Evolutionary conservation across 2,888 invertebrate genomes (phyloP), one percentile per base, ranked within the genome.

Genomic region (Apodemia mormo): DNA sequence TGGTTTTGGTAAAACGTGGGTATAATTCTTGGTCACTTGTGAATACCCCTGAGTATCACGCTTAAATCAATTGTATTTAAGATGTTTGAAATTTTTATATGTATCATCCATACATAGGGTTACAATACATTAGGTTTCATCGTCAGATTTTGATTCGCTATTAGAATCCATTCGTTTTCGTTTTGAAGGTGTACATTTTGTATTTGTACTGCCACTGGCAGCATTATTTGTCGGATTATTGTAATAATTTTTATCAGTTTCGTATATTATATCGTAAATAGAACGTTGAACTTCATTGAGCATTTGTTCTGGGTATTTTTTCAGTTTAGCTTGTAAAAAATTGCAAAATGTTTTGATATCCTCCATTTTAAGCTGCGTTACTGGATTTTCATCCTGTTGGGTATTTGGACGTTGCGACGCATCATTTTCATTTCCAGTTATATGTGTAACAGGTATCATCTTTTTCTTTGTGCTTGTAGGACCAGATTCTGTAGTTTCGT

Each of bases 311-410:
- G 79, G 73, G 69, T 85, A 86, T 70, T 80, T 84, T 71, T 79
- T 85, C 84, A 87, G 83, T 78, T 85, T 85, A 30, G 74, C 80
- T 4, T 81, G 81, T 69, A 86, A 79, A 70, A 85, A 86, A 29
- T 80, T 78, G 3, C 80, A 75, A 70, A 86, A 86, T 40, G 80
- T 79, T 65, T 72, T 75, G 6, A 85, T 85, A 74, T 85, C 87
- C 3, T 85, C 82, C 10, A 79, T 76, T 66, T 74, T 73, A 33
- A 79, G 77, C 37, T 71, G 68, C 30, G 68, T 5, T n/a, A 69
- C 77, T 69, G 75, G 75, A 14, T 74, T 74, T 4, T 54, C 68
- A 49, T 45, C 54, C 29, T 64, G 65, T 58, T 10, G 22, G 58
- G 58, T 37, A 14, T 8, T 69, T 68, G 22, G n/a, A n/a, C 3